phyloP scores from a whole-genome alignment of 2,113 vertebrate genomes.

The Candoia aspera region DNA sequence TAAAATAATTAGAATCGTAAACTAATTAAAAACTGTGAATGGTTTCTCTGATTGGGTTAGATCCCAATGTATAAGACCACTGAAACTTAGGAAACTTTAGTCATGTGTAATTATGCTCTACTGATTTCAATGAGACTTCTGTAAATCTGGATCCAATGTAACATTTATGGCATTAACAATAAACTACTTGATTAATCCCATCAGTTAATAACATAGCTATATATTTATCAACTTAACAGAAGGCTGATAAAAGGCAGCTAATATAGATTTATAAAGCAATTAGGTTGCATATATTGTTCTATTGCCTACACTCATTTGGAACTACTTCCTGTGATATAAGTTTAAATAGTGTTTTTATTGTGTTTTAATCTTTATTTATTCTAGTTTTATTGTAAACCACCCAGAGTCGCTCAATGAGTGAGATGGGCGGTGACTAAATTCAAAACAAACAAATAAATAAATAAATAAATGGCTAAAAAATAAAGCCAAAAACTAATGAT shows the following conservation, averaged over 20 bases:
- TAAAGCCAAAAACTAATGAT: background rate
- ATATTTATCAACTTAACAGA: background rate
- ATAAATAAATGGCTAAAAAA: no score
- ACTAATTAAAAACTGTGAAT: background rate
- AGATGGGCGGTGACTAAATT: background rate
- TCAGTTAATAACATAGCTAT: no score
- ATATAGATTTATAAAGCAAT: background rate
- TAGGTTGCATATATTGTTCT: background rate
- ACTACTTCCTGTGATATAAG: background rate
- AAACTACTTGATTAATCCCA: background rate
- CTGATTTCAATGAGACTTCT: background rate
- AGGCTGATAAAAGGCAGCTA: background rate
- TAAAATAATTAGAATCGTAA: constrained; percentile 6
- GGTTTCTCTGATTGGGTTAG: background rate
- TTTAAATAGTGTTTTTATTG: background rate
- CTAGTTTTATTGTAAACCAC: no score
- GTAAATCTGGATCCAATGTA: background rate
- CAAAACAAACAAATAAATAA: background rate
- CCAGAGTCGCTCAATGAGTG: no score
- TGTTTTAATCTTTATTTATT: no score
- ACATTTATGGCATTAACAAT: background rate
- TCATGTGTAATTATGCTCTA: background rate
- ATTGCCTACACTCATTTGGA: constrained; percentile 8
- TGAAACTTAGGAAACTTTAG: background rate
- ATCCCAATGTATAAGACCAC: background rate